These are phyloP conservation scores for Tricholaema leucomelas DNA, from an alignment of 2,113 vertebrate genomes.

Conservation along the genomic window DNA sequence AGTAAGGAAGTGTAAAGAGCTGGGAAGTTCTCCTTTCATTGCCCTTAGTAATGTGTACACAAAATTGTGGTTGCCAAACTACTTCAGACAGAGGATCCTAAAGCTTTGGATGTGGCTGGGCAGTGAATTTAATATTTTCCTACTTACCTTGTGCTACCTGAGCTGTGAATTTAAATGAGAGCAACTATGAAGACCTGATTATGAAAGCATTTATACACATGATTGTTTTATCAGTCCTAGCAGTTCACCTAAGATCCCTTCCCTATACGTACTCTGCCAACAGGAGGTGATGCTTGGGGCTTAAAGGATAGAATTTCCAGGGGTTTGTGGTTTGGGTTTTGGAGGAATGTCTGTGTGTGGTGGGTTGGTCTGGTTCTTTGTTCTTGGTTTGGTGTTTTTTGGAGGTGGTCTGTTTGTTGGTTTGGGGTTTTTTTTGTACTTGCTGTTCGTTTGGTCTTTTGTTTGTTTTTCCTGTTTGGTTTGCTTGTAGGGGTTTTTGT, in stretches of 20 bases:
- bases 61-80: not conserved
- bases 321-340: not conserved
- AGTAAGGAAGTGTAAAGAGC: not conserved
- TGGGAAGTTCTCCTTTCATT: not conserved
- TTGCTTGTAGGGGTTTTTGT: too few relatives aligned
- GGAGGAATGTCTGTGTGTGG: not conserved
- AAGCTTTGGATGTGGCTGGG: not conserved
- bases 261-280: not conserved
- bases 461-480: too few relatives aligned
- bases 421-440: too few relatives aligned
- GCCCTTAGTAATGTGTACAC: not conserved
- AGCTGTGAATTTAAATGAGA: not conserved
- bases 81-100: not conserved
- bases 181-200: not conserved
- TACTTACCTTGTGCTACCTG: not conserved
- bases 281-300: not conserved
- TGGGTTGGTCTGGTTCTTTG: too few relatives aligned
- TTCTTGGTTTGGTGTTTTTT: too few relatives aligned
- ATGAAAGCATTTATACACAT: not conserved
- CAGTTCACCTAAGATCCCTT: not conserved
- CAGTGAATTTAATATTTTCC: not conserved
- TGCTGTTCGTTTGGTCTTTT: too few relatives aligned
- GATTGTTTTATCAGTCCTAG: not conserved
- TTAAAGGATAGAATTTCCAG: not conserved
- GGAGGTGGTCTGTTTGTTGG: too few relatives aligned